These are phyloP conservation scores for Fistularia tabacaria DNA, from an alignment of 2,797 vertebrate genomes.

Conservation along the genomic window DNA sequence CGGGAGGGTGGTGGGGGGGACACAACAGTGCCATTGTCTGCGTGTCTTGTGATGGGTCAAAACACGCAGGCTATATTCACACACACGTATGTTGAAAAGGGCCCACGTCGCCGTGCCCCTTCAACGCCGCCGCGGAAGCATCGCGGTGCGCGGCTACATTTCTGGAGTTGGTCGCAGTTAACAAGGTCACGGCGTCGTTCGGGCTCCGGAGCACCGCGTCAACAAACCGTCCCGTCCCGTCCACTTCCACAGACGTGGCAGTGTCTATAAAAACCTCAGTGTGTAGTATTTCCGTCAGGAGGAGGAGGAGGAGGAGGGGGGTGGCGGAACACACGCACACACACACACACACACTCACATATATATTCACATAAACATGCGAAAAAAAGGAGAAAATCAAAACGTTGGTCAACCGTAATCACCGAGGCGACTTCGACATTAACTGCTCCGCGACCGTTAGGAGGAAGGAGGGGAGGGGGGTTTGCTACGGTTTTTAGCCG, in stretches of 20 bases:
- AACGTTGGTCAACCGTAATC: conserved; percentile 34
- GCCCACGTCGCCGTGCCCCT: conserved; percentile 51
- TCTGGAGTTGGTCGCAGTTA: conserved; percentile 53
- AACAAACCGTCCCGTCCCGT: conserved; percentile 55
- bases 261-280: conserved; percentile 41
- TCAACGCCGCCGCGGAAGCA: conserved; percentile 21
- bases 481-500: too few species aligned
- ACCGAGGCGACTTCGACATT: conserved; percentile 36
- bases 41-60: conserved; percentile 71
- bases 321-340: not conserved
- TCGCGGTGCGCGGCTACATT: conserved; percentile 43
- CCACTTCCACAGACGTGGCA: conserved; percentile 65
- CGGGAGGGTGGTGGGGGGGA: conserved; percentile 18
- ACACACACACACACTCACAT: too few species aligned
- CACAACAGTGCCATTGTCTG: conserved; percentile 73
- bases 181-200: conserved; percentile 53
- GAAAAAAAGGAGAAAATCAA: conserved; percentile 8
- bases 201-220: conserved; percentile 25
- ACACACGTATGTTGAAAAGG: conserved; percentile 39
- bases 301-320: conserved; percentile 6
- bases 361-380: too few species aligned
- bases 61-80: conserved; percentile 65
- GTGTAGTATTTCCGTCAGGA: conserved; percentile 46
- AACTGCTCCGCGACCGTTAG: conserved; percentile 55
- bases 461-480: conserved; percentile 7